Evolutionary conservation across 30 jellyfish, hydroid and myxozoan genomes (phyloP).

Genomic region (Hydra vulgaris): DNA sequence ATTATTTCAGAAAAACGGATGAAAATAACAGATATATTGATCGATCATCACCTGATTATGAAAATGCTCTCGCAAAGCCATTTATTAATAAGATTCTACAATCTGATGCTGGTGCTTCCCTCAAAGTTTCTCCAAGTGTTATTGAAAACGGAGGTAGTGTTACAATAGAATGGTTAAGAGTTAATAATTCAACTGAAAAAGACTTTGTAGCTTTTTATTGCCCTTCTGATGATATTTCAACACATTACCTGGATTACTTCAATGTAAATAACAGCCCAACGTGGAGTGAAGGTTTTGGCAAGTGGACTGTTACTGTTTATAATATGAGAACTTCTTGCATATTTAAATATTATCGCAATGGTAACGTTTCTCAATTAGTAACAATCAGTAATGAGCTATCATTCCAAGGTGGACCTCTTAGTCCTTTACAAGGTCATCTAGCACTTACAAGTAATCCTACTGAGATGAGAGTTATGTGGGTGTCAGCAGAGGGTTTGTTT

Average conservation of each 20-base stretch:
- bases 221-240: slow-evolving; percentile 44
- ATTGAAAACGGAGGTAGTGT: slow-evolving; percentile 78
- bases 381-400: slow-evolving; percentile 70
- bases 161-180: slow-evolving; percentile 60
- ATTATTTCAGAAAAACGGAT: slow-evolving; percentile 6
- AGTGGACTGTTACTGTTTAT: slow-evolving; percentile 49
- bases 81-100: slow-evolving; percentile 29
- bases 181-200: slow-evolving; percentile 41
- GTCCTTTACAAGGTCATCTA: slow-evolving; percentile 83
- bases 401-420: slow-evolving; percentile 53
- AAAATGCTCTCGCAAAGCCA: slow-evolving; percentile 39
- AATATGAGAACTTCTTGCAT: slow-evolving; percentile 71
- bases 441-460: slow-evolving; percentile 77
- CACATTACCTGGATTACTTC: slow-evolving; percentile 59
- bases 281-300: slow-evolving; percentile 73
- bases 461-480: slow-evolving; percentile 98
- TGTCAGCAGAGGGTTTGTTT: slow-evolving; percentile 67
- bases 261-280: slow-evolving; percentile 42
- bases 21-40: slow-evolving; percentile 37
- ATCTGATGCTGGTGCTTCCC: slow-evolving; percentile 26
- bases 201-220: slow-evolving; percentile 90
- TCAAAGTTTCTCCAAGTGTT: slow-evolving; percentile 60
- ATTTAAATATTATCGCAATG: slow-evolving; percentile 65
- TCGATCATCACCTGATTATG: slow-evolving; percentile 47
- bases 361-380: slow-evolving; percentile 32